These are phyloP conservation scores for Archivesica marissinica DNA, from an alignment of 1,140 invertebrate species.

Conservation along the genomic window DNA sequence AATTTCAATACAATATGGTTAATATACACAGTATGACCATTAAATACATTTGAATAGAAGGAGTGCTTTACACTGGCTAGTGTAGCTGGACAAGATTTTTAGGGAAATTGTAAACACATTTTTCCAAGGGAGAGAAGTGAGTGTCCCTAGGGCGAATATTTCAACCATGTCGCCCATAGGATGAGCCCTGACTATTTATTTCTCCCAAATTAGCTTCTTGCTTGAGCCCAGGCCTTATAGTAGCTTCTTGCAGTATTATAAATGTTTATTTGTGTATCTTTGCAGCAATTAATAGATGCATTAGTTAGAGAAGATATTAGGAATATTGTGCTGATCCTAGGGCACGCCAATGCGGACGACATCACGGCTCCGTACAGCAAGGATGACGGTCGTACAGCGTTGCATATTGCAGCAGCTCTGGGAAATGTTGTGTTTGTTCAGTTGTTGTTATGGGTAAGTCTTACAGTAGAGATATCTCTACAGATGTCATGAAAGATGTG, in stretches of 20 bases:
- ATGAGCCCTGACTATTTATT: too few relatives aligned
- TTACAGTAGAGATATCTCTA: neutral
- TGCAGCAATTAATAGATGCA: slow-evolving; percentile 91
- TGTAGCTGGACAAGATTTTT: too few relatives aligned
- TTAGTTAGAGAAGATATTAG: slow-evolving; percentile 87
- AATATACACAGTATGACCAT: too few relatives aligned
- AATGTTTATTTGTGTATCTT: slow-evolving; percentile 47
- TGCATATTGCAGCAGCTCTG: slow-evolving; percentile 95
- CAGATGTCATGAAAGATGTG: neutral
- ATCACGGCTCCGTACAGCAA: slow-evolving; percentile 88
- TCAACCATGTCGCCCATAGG: too few relatives aligned
- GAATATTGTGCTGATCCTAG: slow-evolving; percentile 85
- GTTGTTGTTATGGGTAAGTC: slow-evolving; percentile 95
- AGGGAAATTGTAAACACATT: too few relatives aligned
- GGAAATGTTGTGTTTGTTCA: slow-evolving; percentile 96
- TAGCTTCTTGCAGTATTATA: neutral
- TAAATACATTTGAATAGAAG: too few relatives aligned
- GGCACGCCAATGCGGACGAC: slow-evolving; percentile 85
- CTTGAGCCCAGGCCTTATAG: too few relatives aligned
- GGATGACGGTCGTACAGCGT: slow-evolving; percentile 88
- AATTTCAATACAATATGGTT: too few relatives aligned
- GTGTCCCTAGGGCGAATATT: too few relatives aligned
- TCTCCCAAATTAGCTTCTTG: too few relatives aligned
- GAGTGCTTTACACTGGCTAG: too few relatives aligned
- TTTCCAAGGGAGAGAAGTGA: too few relatives aligned